Base-by-base conservation (phyloP, 2,797 vertebrate genomes). In the Arrhamphus sclerolepis region DNA sequence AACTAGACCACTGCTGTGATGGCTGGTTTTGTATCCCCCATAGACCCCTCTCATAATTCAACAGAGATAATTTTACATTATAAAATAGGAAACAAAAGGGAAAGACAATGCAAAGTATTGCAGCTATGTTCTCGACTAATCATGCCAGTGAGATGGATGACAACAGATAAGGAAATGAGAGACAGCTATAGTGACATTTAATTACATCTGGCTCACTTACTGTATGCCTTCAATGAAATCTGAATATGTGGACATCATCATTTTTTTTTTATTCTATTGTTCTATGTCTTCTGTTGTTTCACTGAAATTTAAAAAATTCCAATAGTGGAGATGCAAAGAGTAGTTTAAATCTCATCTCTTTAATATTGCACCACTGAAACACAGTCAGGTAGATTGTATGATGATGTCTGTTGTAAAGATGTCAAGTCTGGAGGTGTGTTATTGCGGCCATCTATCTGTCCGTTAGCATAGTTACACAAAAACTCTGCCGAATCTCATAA, bases 61-160 rank as follows among this genome's bases (percentile, higher is more conserved):
- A 68, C 54, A 40, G 42, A 57, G 41, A 49, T 21, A 49, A n/a
- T 22, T 41, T 52, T 48, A 67, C 52, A 62, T 8, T 67, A 44
- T 16, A 22, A 52, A 39, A 44, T 19, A 14, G 21, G 17, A 18
- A 21, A 40, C 46, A 41, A 60, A 46, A 46, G n/a, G 49, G 17
- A 62, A 38, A 13, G 18, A 14, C 34, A 43, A 52, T 65, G 46
- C 56, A 53, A 40, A 66, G 51, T 40, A 40, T 55, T 20, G 48
- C 52, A 44, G 5, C 66, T 57, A 70, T 51, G 44, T 41, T 31
- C 48, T 77, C 24, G 19, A 46, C 62, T 67, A 75, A 86, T 83
- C 74, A 68, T 70, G 71, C 87, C 80, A 87, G 54, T 56, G 62
- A 65, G 71, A 62, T 62, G 56, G 71, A 53, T 29, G 54, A 62